A percentile compares a stretch with the other conserved stretches of the same genome.
phyloP scores from a whole-genome alignment of 2,888 invertebrate genomes.

The Pardosa pseudoannulata region DNA sequence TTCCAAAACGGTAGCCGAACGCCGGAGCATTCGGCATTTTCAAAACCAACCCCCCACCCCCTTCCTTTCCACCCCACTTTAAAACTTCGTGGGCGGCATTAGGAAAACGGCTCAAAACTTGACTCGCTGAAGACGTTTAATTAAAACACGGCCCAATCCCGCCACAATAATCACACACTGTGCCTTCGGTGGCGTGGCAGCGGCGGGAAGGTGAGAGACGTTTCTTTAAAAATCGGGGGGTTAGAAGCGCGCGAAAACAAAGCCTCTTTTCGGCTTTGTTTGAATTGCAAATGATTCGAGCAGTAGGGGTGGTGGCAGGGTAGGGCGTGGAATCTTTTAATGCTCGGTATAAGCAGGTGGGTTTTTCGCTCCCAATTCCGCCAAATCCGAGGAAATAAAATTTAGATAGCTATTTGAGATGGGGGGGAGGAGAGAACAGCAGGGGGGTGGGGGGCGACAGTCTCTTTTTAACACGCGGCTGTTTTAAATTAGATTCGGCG shows the following conservation, averaged over 20 bases:
- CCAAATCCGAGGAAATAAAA: conserved; percentile 67
- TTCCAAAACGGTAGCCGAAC: background rate
- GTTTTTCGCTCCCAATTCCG: conserved; percentile 65
- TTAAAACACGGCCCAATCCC: conserved; percentile 67
- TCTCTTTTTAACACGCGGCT: conserved; percentile 38
- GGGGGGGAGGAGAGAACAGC: background rate
- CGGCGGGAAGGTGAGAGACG: background rate
- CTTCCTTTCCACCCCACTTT: background rate
- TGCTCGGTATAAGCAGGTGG: conserved; percentile 66
- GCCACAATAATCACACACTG: conserved; percentile 38
- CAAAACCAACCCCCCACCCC: too few species aligned
- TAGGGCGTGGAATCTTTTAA: conserved; percentile 62
- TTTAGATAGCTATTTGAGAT: conserved; percentile 55
- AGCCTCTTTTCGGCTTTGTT: conserved; percentile 65
- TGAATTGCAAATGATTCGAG: conserved; percentile 69
- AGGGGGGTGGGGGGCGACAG: background rate
- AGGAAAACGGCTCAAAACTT: conserved; percentile 3
- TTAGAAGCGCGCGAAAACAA: conserved; percentile 36
- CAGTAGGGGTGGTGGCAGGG: background rate
- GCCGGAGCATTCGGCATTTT: background rate
- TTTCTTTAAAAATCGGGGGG: conserved; percentile 18
- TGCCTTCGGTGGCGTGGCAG: too few species aligned
- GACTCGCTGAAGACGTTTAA: conserved; percentile 53
- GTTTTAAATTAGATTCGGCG: conserved; percentile 31
- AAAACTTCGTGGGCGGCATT: conserved; percentile 16